These are phyloP conservation scores for Probosciger aterrimus DNA, from an alignment of 2,113 vertebrate species.

Conservation along the genomic window DNA sequence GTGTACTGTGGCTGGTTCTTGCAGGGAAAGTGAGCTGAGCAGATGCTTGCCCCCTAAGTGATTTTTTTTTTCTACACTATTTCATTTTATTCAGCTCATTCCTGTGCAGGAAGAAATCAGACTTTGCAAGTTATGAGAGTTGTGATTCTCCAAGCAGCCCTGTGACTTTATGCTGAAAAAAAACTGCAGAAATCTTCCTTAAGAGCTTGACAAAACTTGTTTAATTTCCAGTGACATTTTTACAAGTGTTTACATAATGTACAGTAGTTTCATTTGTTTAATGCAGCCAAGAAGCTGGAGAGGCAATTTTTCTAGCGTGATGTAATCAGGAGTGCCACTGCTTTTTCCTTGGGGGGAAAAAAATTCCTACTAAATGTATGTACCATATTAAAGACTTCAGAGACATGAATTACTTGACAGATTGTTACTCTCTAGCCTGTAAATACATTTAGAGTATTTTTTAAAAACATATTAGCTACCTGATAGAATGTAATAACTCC, in stretches of 20 bases:
- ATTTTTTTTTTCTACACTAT: neutral
- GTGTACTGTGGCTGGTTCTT: neutral
- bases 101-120: neutral
- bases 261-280: conserved; percentile 45
- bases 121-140: neutral
- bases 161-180: conserved; percentile 5
- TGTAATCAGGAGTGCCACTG: conserved; percentile 25
- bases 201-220: conserved; percentile 12
- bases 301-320: conserved; percentile 12
- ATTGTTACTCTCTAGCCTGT: conserved; percentile 16
- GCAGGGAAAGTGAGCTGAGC: neutral
- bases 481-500: neutral
- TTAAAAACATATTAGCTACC: conserved; percentile 20
- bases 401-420: conserved; percentile 13
- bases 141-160: neutral
- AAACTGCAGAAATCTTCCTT: conserved; percentile 22
- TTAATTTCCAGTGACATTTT: conserved; percentile 57
- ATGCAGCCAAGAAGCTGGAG: conserved; percentile 21
- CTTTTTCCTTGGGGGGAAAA: conserved; percentile 9
- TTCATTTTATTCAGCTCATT: neutral
- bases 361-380: neutral
- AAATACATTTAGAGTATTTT: conserved; percentile 33
- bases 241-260: conserved; percentile 54
- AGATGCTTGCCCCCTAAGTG: neutral
- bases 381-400: conserved; percentile 21